Percentiles rank a stretch among this genome's conserved stretches.
Evolutionary conservation across 2,797 vertebrate genomes (phyloP).

Genomic region (Taenioides sp.): DNA sequence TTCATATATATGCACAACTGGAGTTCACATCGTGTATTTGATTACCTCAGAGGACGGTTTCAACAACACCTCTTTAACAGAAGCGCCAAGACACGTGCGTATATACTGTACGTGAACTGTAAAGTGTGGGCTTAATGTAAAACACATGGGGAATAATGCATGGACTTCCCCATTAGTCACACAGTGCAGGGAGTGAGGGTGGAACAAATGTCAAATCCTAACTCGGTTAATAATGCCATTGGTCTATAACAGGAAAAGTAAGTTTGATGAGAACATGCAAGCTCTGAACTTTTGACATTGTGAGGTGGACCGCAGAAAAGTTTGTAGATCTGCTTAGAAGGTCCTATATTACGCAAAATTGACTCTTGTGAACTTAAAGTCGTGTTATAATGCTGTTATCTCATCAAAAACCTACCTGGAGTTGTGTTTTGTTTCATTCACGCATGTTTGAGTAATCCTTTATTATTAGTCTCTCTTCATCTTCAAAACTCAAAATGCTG

Average conservation of each 20-base stretch:
- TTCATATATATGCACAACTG: constrained; percentile 14
- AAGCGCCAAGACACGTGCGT: constrained; percentile 25
- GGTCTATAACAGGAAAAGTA: constrained; percentile 5
- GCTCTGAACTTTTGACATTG: constrained; percentile 12
- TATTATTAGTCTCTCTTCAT: no score
- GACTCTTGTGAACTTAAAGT: no score
- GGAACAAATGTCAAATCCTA: constrained; percentile 37
- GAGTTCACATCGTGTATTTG: constrained; percentile 38
- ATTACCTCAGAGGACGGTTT: constrained; percentile 28
- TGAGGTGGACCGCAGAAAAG: constrained; percentile 15
- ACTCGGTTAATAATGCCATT: constrained; percentile 37
- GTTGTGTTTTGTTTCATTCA: no score
- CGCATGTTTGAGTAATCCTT: no score
- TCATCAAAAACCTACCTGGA: no score
- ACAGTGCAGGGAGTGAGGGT: constrained; percentile 22
- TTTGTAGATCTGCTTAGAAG: constrained; percentile 48
- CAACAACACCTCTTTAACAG: constrained; percentile 42
- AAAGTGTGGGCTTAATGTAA: constrained; percentile 36
- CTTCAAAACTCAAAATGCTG: no score
- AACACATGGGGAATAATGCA: constrained; percentile 45
- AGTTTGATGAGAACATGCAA: constrained; percentile 39
- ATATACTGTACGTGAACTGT: constrained; percentile 26
- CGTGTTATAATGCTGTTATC: no score
- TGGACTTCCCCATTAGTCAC: constrained; percentile 35
- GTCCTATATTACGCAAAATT: constrained; percentile 12